Base-by-base conservation (phyloP, 2,888 invertebrate genomes). In the Antheraea yamamai region DNA sequence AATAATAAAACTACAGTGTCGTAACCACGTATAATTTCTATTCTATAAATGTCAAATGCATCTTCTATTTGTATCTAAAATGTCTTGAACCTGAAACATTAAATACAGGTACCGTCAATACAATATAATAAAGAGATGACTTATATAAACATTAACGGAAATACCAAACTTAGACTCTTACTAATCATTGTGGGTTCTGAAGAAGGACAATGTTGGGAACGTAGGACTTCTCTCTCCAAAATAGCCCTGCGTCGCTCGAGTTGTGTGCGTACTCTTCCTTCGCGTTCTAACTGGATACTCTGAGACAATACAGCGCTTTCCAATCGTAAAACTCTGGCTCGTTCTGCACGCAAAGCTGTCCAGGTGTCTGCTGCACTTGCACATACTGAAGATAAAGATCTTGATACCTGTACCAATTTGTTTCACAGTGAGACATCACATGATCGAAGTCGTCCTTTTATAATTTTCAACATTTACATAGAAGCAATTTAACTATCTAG, bases 291-390 rank as follows among this genome's bases (percentile, higher is more conserved):
- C 79, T 94, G 93, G 74, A 90, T 77, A 77, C 87, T 90, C 82
- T 94, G 94, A 51, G 91, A 87, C 23, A 92, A 81, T 75, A 95
- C 90, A 0, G 92, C 91, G 71, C 91, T 89, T 83, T 95, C 94
- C 73, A 95, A 84, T 8, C 88, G 86, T 8, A 92, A 83, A 52
- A 94, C 92, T 4, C 92, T 92, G 61, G 91, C 88, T 3, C 95
- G 84, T 81, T 95, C 95, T 7, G 87, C 86, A 0, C 91, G 87
- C 74, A 95, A 78, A 2, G 94, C 92, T 0, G 91, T 86, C 93
- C 94, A 94, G 7, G 92, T 92, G 26, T 92, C 91, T 4, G 90
- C 89, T n/a, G 91, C 88, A 77, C 81, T 85, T 4, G 88, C 86
- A 77, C 92, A 92, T 66, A 92, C 80, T 4, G 89, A 88, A 51